Base-by-base conservation (phyloP, 2,888 invertebrate genomes). In the Seira ritae region DNA sequence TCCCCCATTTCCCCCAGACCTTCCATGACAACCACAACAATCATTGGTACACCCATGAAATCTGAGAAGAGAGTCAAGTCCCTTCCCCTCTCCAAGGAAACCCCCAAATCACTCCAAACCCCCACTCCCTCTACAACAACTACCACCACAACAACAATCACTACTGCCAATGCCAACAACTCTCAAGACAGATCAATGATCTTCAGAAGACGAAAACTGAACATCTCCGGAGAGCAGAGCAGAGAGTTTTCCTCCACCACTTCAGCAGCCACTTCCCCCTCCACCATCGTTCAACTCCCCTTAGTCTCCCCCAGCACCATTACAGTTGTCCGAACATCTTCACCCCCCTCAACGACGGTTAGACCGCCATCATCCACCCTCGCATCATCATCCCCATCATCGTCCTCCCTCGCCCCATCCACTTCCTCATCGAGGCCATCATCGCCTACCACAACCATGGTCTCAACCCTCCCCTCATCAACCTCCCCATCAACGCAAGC, bases 131-230 rank as follows among this genome's bases (percentile, higher is more conserved):
- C n/a, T n/a, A n/a, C n/a, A n/a, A n/a, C n/a, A n/a, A n/a, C n/a
- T n/a, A n/a, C 17, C 60, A 60, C 17, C 8, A 60, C 8, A 12
- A n/a, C n/a, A n/a, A 42, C 12, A 6, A 42, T 42, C 42, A 42
- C 12, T 42, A 6, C 42, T 42, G 12, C 12, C 42, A 42, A 42
- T 8, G 12, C 42, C 42, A 42, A 42, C 42, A 23, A 60, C 46
- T 19, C 17, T 12, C 60, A 55, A 24, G 78, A 78, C 1, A 69
- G 78, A 42, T 20, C 42, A 6, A 78, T 62, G 70, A 78, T 78
- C 37, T 23, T 78, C 8, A 78, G 60, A 20, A 78, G 20, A 24
- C 50, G 78, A 19, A 24, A 55, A n/a, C 42, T 70, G 17, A 50
- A 24, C 69, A 12, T 20, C n/a, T 75, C 75, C 31, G 71, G 46